Evolutionary conservation across 2,888 invertebrate species (phyloP), one percentile per base, ranked within the genome.

Genomic region (Thysanoteuthis rhombus): DNA sequence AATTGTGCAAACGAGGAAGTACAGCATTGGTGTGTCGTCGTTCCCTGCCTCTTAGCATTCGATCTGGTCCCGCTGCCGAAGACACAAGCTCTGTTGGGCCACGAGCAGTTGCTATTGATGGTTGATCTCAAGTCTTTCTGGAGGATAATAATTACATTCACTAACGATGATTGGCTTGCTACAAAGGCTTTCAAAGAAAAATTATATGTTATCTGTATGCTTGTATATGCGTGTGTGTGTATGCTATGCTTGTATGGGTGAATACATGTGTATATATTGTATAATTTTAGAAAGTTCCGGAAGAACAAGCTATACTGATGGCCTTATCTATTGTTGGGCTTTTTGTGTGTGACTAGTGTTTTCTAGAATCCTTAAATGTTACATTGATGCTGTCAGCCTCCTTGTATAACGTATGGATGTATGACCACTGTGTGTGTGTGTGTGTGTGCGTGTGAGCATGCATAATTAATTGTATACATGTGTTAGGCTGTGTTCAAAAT

Each of bases 51-150:
- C 75, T 75, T 75, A 75, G 75, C n/a, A 36, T n/a, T 75, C n/a
- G n/a, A 75, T 75, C 75, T 75, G 75, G 75, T n/a, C 75, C 75
- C 36, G n/a, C n/a, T 75, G 75, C n/a, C 16, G 75, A 75, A n/a
- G n/a, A n/a, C 5, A 75, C n/a, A 75, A 75, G n/a, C n/a, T 75
- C 75, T 75, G 75, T n/a, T 0, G 75, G 75, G 36, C 75, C 75
- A 36, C 36, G 75, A 75, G n/a, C 75, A n/a, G n/a, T n/a, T n/a
- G 75, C 75, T 75, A 75, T 75, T 75, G 75, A 75, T 75, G 75
- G 75, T 75, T 75, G 75, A 75, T 75, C 75, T 75, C 75, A 75
- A 36, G 90, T 90, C 91, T 91, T 91, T 92, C 45, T 40, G n/a
- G n/a, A 40, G 42, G 45, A 92, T n/a, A 19, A n/a, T 32, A 42